Evolutionary conservation across 2,888 invertebrate species (phyloP), one percentile per base, ranked within the genome.

Genomic region (Pachliopta kotzebuea): DNA sequence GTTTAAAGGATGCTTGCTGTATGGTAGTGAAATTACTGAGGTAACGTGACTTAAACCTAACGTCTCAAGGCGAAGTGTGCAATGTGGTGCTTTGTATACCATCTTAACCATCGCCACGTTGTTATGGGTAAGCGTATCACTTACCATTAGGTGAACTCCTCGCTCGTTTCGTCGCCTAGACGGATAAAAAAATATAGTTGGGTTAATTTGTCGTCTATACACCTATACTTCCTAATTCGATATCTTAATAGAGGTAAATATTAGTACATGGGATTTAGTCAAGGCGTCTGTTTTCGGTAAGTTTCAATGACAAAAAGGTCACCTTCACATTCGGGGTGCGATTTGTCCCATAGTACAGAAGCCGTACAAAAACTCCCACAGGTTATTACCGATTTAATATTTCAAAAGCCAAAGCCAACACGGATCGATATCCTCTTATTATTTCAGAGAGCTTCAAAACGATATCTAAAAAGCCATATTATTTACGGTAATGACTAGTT

Each of bases 281-380:
- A 23, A 23, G 37, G 60, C 23, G 8, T 21, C 42, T 14, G 60
- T 31, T 18, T 60, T 53, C 23, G 50, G 49, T 21, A 56, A 62
- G 31, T 62, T 62, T 56, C 62, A 62, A 56, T 62, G 56, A 52
- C 50, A 62, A 62, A 62, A 62, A 37, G 62, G 56, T 56, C 50
- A 56, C 31, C 31, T 62, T 31, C 24, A 3, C 37, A 18, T 20
- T 21, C 60, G 37, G 37, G 18, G 20, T 31, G 50, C 31, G 20
- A 56, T 18, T 37, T 31, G 56, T 56, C 37, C 24, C n/a, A n/a
- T n/a, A 9, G 37, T 62, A 31, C 37, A 31, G 62, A 62, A 56
- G 29, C 56, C 56, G 9, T 56, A 42, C 61, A 60, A 61, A 55
- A 61, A 55, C 61, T 56, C 62, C 26, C 18, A 37, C 21, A 18